Evolutionary conservation across 2,888 invertebrate species (phyloP).

Genomic region (Poecilus cupreus): DNA sequence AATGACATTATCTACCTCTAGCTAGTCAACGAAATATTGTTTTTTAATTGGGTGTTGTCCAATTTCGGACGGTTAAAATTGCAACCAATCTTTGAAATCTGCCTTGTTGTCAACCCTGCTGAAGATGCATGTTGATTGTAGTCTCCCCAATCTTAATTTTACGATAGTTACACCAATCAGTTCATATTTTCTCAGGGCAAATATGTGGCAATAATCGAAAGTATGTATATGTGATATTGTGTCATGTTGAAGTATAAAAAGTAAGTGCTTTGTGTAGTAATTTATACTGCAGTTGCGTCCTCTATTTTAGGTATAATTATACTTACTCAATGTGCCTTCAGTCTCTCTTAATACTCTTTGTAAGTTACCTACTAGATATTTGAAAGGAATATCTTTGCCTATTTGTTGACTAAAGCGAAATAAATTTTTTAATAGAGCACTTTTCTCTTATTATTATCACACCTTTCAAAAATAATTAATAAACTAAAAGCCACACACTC

Average conservation of each 20-base stretch:
- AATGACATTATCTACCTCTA: no score
- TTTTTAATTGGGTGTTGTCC: no score
- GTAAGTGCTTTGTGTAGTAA: conserved; percentile 52
- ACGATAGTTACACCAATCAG: conserved; percentile 32
- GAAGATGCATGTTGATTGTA: conserved; percentile 52
- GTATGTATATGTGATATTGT: conserved; percentile 52
- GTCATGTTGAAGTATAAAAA: conserved; percentile 27
- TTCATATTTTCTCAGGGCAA: conserved; percentile 61
- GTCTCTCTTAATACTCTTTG: conserved; percentile 43
- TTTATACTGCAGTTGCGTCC: conserved; percentile 51
- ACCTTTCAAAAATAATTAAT: conserved; percentile 49
- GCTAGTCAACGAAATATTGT: no score
- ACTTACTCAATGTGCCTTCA: conserved; percentile 56
- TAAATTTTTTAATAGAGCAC: conserved; percentile 55
- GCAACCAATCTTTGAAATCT: no score
- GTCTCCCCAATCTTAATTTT: conserved; percentile 1
- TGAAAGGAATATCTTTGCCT: conserved; percentile 40
- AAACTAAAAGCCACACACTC: not conserved
- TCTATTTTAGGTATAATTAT: conserved; percentile 43
- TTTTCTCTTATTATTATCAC: conserved; percentile 48
- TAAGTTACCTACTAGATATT: conserved; percentile 40
- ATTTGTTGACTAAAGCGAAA: conserved; percentile 50
- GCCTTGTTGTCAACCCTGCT: no score
- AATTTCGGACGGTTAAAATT: no score
- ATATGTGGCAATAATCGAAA: conserved; percentile 61